Percentiles rank a stretch among this genome's conserved stretches.
These are phyloP conservation scores for Polypedilum vanderplanki DNA, from an alignment of 1,140 invertebrate species.

Conservation along the genomic window DNA sequence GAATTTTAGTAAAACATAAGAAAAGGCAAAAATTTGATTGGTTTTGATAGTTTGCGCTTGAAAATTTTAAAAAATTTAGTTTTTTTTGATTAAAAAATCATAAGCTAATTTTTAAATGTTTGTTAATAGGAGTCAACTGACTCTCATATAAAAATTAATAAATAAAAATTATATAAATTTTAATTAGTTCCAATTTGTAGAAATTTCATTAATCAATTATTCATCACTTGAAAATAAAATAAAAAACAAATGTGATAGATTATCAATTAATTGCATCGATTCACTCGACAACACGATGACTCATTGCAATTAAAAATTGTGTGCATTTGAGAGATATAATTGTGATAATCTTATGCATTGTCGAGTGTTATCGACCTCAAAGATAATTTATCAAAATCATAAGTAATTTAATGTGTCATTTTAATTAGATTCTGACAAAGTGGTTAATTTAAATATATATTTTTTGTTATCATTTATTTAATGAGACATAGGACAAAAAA, in stretches of 20 bases:
- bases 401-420: slow-evolving; percentile 17
- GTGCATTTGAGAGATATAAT: neutral
- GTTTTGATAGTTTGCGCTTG: too few relatives aligned
- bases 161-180: too few relatives aligned
- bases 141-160: too few relatives aligned
- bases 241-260: neutral
- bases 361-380: neutral
- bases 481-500: slow-evolving; percentile 28
- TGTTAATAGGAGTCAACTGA: too few relatives aligned
- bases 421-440: neutral
- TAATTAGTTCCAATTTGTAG: neutral
- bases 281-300: neutral
- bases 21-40: neutral
- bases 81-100: too few relatives aligned
- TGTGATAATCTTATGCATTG: neutral
- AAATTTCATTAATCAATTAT: neutral
- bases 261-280: slow-evolving; percentile 16
- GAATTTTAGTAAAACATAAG: slow-evolving; percentile 3
- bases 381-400: slow-evolving; percentile 7
- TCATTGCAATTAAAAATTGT: too few relatives aligned
- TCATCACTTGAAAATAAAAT: neutral
- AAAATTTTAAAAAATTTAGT: too few relatives aligned
- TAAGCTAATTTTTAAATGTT: too few relatives aligned
- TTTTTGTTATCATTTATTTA: slow-evolving; percentile 22
- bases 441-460: slow-evolving; percentile 10